phyloP scores from a whole-genome alignment of 2,797 vertebrate species.

The Hydrolagus colliei region DNA sequence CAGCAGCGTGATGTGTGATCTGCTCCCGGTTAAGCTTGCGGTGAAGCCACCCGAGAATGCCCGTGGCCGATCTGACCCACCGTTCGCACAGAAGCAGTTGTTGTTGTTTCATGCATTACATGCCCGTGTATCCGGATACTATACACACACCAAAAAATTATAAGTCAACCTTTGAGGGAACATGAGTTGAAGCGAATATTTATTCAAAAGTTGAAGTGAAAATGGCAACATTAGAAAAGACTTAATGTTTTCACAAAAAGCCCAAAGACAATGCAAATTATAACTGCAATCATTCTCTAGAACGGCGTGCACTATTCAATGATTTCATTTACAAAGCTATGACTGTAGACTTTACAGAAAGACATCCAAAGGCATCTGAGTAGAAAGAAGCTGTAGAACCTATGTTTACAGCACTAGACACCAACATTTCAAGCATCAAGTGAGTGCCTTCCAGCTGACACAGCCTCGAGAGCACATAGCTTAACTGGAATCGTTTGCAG shows the following conservation, averaged over 20 bases:
- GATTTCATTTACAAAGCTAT: conserved; percentile 13
- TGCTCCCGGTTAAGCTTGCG: no score
- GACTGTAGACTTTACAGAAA: conserved; percentile 7
- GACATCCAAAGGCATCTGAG: conserved; percentile 19
- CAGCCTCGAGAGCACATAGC: neutral
- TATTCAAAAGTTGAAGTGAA: conserved; percentile 27
- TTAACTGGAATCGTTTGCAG: neutral
- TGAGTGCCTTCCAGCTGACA: neutral
- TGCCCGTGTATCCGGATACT: no score
- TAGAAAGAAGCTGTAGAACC: conserved; percentile 16
- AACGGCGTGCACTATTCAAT: conserved; percentile 12
- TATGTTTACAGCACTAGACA: neutral
- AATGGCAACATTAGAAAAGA: conserved; percentile 14
- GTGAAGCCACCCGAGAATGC: no score
- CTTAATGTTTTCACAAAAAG: conserved; percentile 4
- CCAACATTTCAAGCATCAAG: neutral
- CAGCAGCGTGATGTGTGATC: no score
- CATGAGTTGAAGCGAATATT: neutral
- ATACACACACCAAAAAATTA: no score
- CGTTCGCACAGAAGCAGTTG: no score
- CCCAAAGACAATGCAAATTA: conserved; percentile 25
- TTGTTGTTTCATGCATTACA: no score
- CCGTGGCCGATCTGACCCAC: no score
- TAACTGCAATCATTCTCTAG: neutral
- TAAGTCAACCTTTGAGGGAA: no score